Evolutionary conservation across 2,888 invertebrate species (phyloP).

Genomic region (Urechis unicinctus): DNA sequence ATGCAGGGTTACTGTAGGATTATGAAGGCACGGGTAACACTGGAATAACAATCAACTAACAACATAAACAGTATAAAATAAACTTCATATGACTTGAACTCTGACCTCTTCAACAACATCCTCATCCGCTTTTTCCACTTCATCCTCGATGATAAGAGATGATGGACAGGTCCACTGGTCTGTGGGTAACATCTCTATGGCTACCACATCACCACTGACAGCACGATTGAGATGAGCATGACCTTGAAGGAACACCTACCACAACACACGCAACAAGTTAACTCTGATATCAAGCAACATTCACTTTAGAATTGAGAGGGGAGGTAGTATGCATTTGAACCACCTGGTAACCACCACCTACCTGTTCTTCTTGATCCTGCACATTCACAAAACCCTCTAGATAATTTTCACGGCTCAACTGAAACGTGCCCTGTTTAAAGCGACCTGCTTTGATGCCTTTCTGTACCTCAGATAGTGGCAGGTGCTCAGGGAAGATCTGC

Average conservation of each 20-base stretch:
- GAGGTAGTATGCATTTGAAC: not conserved
- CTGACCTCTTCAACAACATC: conserved; percentile 40
- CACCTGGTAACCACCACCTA: conserved; percentile 8
- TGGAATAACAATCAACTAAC: not conserved
- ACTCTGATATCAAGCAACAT: not conserved
- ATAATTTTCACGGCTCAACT: conserved; percentile 85
- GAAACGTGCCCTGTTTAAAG: conserved; percentile 65
- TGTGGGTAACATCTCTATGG: conserved; percentile 80
- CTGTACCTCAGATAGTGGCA: conserved; percentile 70
- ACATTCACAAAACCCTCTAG: conserved; percentile 83
- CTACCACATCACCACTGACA: conserved; percentile 90
- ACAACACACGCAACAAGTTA: not conserved
- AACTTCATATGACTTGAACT: not conserved
- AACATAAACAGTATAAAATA: not conserved
- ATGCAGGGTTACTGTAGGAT: too few relatives aligned
- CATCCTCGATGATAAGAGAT: conserved; percentile 55
- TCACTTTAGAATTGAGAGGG: not conserved
- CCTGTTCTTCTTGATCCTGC: conserved; percentile 54
- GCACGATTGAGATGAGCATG: conserved; percentile 69
- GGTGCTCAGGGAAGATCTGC: conserved; percentile 64
- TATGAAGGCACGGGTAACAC: not conserved
- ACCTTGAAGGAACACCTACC: conserved; percentile 41
- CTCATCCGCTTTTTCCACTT: conserved; percentile 35
- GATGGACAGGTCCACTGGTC: conserved; percentile 86
- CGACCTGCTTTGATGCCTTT: conserved; percentile 71